A percentile compares a stretch with the other conserved stretches of the same genome.
phyloP scores from a whole-genome alignment of 2,797 vertebrate genomes.

The Apogon talboti region DNA sequence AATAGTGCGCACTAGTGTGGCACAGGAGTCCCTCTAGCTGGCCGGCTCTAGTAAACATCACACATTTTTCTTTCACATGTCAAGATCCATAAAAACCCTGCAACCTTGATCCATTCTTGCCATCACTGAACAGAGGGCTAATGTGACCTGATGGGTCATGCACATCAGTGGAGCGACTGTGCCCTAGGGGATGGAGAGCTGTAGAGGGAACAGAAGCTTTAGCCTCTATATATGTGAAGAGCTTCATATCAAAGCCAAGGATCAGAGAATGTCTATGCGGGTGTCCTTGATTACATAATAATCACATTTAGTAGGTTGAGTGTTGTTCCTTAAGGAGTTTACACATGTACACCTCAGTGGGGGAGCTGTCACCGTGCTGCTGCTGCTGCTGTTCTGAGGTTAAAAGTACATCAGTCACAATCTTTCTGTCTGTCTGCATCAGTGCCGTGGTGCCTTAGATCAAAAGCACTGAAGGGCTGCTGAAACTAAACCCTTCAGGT shows the following conservation, averaged over 20 bases:
- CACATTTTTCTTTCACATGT: constrained; percentile 41
- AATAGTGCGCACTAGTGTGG: background rate
- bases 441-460: constrained; percentile 32
- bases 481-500: constrained; percentile 50
- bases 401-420: constrained; percentile 30
- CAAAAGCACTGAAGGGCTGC: constrained; percentile 37
- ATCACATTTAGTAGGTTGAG: constrained; percentile 38
- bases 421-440: constrained; percentile 52
- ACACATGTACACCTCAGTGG: constrained; percentile 26
- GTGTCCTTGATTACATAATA: constrained; percentile 58
- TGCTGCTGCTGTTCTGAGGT: constrained; percentile 15
- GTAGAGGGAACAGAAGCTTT: constrained; percentile 36
- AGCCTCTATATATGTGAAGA: constrained; percentile 42
- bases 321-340: constrained; percentile 38
- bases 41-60: constrained; percentile 17
- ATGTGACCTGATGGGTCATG: constrained; percentile 74
- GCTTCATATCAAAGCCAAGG: constrained; percentile 62
- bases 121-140: constrained; percentile 68
- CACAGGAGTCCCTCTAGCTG: background rate
- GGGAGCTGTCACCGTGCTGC: background rate
- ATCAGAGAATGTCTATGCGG: constrained; percentile 52
- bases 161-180: constrained; percentile 51
- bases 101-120: constrained; percentile 71
- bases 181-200: constrained; percentile 51
- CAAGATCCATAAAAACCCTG: constrained; percentile 50